Evolutionary conservation across 2,113 vertebrate species (phyloP).

Genomic region (Colistium nudipinnis): DNA sequence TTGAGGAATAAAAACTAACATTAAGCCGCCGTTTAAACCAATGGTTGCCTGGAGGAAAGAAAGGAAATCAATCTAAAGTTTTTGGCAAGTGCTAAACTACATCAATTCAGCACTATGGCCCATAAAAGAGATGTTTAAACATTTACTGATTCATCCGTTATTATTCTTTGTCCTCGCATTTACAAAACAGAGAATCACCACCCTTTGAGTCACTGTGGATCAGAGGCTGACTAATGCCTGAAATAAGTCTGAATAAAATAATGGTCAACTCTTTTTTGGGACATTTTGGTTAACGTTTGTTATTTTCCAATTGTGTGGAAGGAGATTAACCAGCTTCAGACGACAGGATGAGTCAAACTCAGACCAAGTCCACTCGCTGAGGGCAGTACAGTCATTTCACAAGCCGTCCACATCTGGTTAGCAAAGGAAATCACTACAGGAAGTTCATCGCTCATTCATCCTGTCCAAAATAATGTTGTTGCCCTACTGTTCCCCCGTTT

Average conservation of each 20-base stretch:
- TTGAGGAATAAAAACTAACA: no score
- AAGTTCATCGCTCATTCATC: constrained; percentile 24
- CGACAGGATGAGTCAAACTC: constrained; percentile 42
- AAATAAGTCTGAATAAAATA: not conserved
- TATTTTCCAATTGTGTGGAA: constrained; percentile 36
- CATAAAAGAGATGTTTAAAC: not conserved
- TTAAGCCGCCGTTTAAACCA: no score
- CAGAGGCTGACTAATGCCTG: constrained; percentile 21
- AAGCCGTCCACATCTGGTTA: constrained; percentile 5
- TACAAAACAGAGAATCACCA: constrained; percentile 15
- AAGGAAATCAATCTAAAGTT: not conserved
- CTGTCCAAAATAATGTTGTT: not conserved
- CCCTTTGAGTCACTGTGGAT: constrained; percentile 38
- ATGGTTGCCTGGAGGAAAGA: no score
- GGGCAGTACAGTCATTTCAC: constrained; percentile 24
- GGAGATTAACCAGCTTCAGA: constrained; percentile 24
- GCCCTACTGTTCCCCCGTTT: not conserved
- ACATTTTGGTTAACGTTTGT: not conserved
- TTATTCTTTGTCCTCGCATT: constrained; percentile 14
- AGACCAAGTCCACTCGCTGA: not conserved
- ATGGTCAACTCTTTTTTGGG: not conserved
- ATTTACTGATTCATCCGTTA: constrained; percentile 9
- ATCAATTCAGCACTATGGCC: constrained; percentile 1
- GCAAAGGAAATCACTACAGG: constrained; percentile 22
- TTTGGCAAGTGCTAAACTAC: not conserved